Evolutionary conservation across 2,888 invertebrate species (phyloP).

Genomic region (Tinea trinotella): DNA sequence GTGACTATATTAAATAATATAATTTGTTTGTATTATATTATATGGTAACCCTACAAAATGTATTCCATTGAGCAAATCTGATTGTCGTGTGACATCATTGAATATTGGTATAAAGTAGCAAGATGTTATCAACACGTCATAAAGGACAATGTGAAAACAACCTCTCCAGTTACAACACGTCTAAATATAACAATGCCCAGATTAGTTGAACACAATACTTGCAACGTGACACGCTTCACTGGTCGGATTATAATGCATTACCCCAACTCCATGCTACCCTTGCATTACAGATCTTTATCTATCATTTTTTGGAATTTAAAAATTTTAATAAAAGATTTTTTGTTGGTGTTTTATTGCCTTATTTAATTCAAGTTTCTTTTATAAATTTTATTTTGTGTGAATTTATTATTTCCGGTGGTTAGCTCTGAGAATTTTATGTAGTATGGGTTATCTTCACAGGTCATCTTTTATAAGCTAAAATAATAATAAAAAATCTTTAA

Average conservation of each 20-base stretch:
- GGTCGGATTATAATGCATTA: conserved; percentile 15
- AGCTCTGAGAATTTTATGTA: too few species aligned
- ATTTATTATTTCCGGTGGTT: too few species aligned
- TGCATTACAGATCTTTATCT: not conserved
- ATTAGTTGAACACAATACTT: conserved; percentile 7
- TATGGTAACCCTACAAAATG: conserved; percentile 1
- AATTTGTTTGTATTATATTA: too few species aligned
- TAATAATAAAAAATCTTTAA: too few species aligned
- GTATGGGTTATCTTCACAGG: too few species aligned
- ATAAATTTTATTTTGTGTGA: too few species aligned
- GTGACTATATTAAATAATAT: too few species aligned
- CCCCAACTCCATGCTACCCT: not conserved
- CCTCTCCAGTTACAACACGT: conserved; percentile 32
- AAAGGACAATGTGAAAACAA: conserved; percentile 35
- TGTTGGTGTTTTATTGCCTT: not conserved
- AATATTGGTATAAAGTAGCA: conserved; percentile 23
- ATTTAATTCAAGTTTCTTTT: not conserved
- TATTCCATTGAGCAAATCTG: not conserved
- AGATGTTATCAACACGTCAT: conserved; percentile 28
- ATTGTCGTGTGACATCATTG: conserved; percentile 13
- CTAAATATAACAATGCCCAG: not conserved
- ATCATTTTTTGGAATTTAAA: not conserved
- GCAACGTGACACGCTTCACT: conserved; percentile 16
- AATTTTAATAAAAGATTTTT: not conserved
- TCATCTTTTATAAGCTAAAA: too few species aligned